Evolutionary conservation across 2,888 invertebrate species (phyloP).

Genomic region (Caenorhabditis afra): DNA sequence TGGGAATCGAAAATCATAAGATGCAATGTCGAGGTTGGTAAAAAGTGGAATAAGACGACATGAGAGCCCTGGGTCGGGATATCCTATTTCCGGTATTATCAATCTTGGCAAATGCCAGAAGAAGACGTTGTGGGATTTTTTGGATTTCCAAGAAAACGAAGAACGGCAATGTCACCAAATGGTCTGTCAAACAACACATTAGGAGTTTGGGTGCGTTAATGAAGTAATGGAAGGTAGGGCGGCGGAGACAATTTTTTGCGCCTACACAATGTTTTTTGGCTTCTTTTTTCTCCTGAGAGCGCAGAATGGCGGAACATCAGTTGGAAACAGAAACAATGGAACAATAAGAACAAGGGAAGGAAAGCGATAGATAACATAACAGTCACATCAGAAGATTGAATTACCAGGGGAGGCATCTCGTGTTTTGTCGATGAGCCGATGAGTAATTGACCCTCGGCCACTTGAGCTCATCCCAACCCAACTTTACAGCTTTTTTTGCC

Average conservation of each 20-base stretch:
- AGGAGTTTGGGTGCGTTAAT: constrained; percentile 44
- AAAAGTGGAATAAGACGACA: background rate
- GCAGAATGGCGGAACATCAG: background rate
- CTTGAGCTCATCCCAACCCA: too few relatives aligned
- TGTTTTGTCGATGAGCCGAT: background rate
- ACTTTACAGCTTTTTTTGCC: constrained; percentile 23
- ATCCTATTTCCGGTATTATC: constrained; percentile 50
- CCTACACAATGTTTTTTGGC: constrained; percentile 27
- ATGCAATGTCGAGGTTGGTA: background rate
- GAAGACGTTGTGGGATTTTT: background rate
- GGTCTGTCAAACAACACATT: constrained; percentile 59
- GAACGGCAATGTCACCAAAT: constrained; percentile 8
- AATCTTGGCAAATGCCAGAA: constrained; percentile 5
- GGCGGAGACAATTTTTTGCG: constrained; percentile 25
- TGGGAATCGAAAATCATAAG: background rate
- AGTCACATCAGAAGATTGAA: too few relatives aligned
- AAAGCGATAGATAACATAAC: constrained; percentile 9
- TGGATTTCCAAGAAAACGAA: constrained; percentile 11
- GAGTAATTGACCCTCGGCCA: too few relatives aligned
- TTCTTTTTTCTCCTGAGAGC: background rate
- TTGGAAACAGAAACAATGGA: too few relatives aligned
- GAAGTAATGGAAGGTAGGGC: constrained; percentile 38
- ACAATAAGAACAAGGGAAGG: too few relatives aligned
- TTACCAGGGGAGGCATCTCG: too few relatives aligned
- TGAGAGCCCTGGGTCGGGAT: background rate